These are phyloP conservation scores for Hyles euphorbiae DNA, from an alignment of 1,140 invertebrate species.

Conservation along the genomic window DNA sequence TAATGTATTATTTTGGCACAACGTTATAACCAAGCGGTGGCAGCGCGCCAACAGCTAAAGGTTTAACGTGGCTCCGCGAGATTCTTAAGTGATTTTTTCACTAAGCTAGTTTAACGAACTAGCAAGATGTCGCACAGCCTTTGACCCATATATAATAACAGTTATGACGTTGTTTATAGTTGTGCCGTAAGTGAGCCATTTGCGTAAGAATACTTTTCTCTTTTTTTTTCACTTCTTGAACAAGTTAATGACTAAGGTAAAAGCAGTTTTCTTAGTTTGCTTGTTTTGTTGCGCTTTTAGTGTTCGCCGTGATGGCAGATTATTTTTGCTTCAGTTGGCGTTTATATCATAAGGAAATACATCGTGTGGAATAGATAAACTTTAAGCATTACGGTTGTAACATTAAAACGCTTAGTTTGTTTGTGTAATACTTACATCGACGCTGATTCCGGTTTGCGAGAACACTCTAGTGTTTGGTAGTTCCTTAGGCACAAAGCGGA, in stretches of 20 bases:
- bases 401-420: neutral
- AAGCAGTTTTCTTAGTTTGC: constrained; percentile 7
- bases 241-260: constrained; percentile 18
- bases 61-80: constrained; percentile 53
- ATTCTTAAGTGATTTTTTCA: constrained; percentile 64
- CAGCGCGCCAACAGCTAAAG: constrained; percentile 53
- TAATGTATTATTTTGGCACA: constrained; percentile 66
- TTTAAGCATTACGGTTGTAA: no score
- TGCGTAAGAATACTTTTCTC: constrained; percentile 23
- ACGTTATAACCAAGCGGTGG: constrained; percentile 48
- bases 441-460: constrained; percentile 77
- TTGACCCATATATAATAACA: constrained; percentile 62
- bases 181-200: constrained; percentile 33
- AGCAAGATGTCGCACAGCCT: constrained; percentile 58
- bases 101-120: constrained; percentile 59
- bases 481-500: constrained; percentile 84
- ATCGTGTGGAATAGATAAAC: no score
- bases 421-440: constrained; percentile 81
- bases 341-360: neutral
- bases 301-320: constrained; percentile 2
- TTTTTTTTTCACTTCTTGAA: constrained; percentile 13
- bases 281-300: constrained; percentile 10
- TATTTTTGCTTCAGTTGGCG: constrained; percentile 5
- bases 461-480: constrained; percentile 82
- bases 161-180: constrained; percentile 55